Conservation (phyloP, 2,888 invertebrate genomes). For the Agrotis ipsilon region DNA sequence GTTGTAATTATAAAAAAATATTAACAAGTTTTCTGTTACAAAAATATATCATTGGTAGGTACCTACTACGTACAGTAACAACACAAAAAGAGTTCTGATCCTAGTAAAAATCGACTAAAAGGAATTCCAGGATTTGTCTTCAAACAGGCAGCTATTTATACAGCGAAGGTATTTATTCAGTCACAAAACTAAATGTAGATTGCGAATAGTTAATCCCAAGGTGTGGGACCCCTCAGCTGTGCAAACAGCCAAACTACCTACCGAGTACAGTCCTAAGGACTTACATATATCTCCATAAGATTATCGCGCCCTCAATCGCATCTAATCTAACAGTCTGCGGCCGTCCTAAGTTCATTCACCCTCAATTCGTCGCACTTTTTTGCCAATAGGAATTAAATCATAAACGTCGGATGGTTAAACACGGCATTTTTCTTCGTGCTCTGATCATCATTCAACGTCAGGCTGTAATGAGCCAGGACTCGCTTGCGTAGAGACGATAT, state of each 20-base stretch:
- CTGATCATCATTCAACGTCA: slow-evolving; percentile 87
- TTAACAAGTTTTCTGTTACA: no score
- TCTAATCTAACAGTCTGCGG: slow-evolving; percentile 45
- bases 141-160: neutral
- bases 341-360: slow-evolving; percentile 65
- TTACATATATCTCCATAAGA: slow-evolving; percentile 55
- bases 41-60: no score
- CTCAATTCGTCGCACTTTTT: slow-evolving; percentile 72
- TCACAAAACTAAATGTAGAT: slow-evolving; percentile 19
- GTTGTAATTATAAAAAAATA: no score
- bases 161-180: slow-evolving; percentile 5
- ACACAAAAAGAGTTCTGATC: no score
- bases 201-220: slow-evolving; percentile 30
- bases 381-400: slow-evolving; percentile 83
- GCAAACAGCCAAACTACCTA: slow-evolving; percentile 42
- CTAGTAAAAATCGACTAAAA: no score
- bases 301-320: slow-evolving; percentile 45
- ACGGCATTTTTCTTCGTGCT: slow-evolving; percentile 81
- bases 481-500: slow-evolving; percentile 76
- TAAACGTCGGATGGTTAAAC: slow-evolving; percentile 81
- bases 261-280: slow-evolving; percentile 30
- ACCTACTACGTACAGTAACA: no score
- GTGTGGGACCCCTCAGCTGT: slow-evolving; percentile 39
- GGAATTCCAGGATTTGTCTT: neutral
- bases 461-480: slow-evolving; percentile 84